These are phyloP conservation scores for Glyphotaelius pellucidus DNA, from an alignment of 2,888 invertebrate species.

Conservation along the genomic window DNA sequence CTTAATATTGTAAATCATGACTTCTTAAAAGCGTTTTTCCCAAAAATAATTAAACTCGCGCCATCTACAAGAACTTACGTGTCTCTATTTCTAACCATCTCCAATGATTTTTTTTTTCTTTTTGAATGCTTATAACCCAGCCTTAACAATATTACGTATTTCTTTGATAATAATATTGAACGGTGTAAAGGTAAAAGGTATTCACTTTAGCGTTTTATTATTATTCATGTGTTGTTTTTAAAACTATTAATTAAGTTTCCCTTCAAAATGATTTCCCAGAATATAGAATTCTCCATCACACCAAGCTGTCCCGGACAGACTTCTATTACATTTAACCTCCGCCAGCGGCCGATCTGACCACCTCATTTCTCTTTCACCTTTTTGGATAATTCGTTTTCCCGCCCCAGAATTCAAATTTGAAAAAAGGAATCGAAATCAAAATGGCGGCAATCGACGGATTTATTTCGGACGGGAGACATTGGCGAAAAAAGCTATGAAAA, in stretches of 20 bases:
- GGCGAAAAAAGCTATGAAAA: not conserved
- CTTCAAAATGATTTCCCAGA: not conserved
- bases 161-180: no score
- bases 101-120: no score
- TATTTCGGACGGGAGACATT: not conserved
- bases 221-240: not conserved
- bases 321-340: not conserved
- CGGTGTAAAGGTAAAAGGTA: no score
- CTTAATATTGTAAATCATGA: no score
- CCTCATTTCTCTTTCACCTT: conserved; percentile 22
- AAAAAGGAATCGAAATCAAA: conserved; percentile 27
- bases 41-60: no score
- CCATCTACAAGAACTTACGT: no score
- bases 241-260: not conserved
- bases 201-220: no score
- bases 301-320: not conserved
- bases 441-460: conserved; percentile 31
- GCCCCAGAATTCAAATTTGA: conserved; percentile 20
- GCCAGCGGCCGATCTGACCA: not conserved
- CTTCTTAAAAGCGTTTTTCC: no score
- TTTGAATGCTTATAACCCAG: no score
- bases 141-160: no score
- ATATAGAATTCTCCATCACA: not conserved
- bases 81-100: no score
- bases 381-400: conserved; percentile 22